Percentiles rank a stretch among this genome's conserved stretches.
These are phyloP conservation scores for Tragopan temminckii DNA, from an alignment of 2,797 vertebrate species.

Conservation along the genomic window DNA sequence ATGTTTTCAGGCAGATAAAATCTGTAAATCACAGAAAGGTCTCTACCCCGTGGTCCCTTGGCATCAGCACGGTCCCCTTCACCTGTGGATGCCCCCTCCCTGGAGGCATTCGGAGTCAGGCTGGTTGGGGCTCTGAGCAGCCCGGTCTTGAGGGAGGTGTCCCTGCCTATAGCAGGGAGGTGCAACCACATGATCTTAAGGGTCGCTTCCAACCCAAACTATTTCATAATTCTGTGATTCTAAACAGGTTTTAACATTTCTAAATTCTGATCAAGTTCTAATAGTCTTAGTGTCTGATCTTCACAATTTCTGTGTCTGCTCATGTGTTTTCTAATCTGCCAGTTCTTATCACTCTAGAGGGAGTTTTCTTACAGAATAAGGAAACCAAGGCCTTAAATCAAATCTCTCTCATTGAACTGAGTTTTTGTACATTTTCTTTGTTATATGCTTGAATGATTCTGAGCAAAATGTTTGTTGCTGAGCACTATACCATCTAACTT, in stretches of 20 bases:
- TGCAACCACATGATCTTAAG: too few species aligned
- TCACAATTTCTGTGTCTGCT: not conserved
- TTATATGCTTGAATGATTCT: not conserved
- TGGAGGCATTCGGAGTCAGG: too few species aligned
- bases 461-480: conserved; percentile 28
- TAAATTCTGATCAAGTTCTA: not conserved
- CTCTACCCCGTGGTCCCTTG: not conserved
- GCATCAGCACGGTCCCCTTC: not conserved
- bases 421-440: not conserved
- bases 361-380: not conserved
- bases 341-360: not conserved
- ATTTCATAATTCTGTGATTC: not conserved
- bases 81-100: not conserved
- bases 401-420: not conserved
- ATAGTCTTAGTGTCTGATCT: not conserved
- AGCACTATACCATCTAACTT: conserved; percentile 13
- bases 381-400: conserved; percentile 41
- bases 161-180: too few species aligned
- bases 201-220: too few species aligned
- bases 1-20: not conserved
- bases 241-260: not conserved
- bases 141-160: too few species aligned
- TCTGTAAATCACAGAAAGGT: not conserved
- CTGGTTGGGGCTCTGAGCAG: too few species aligned
- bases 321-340: not conserved